Base-by-base conservation (phyloP, 1,140 invertebrate species). In the Pinna nobilis region DNA sequence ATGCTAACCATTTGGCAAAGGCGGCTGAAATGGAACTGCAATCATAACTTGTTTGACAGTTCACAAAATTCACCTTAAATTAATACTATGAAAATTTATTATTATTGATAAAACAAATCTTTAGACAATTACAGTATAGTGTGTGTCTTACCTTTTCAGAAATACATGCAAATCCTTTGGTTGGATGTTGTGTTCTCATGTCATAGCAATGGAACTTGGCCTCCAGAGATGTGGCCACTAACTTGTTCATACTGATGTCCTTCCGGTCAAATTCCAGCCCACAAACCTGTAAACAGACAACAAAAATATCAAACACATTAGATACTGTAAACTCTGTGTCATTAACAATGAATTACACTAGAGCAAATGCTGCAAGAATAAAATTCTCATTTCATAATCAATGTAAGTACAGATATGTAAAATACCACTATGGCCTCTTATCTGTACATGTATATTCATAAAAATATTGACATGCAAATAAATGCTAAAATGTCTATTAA, bases 161-260 rank as follows among this genome's bases (percentile, higher is more conserved):
- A 0, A 94, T 76, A 77, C 91, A 92, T 15, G 95, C 92, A 90
- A 96, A 98, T 20, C 97, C 97, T 89, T 95, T 96, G 71, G 93
- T 93, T 0, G 93, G 92, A 90, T 98, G 95, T 80, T 95, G 94
- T 6, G 95, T 97, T 80, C 94, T 92, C 73, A 97, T 91, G 88
- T 98, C 96, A 87, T 94, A 98, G 0, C 97, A 92, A 87, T 95
- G 94, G 78, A 98, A 94, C 79, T 96, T 97, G 0, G 95, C 95
- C 88, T 98, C 96, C n/a, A 99, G 88, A 0, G 96, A 97, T 5
- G 96, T 97, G 0, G 93, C 96, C 1, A 96, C 93, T 60, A 99
- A 86, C 90, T 99, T 99, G 84, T 99, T 98, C 96, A 98, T 98
- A 70, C 92, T 90, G 79, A 98, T 98, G 85, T 98, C 96, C 85